A percentile compares a stretch with the other conserved stretches of the same genome.
phyloP scores from a whole-genome alignment of 2,888 invertebrate genomes.

The Ectropis crepuscularia region DNA sequence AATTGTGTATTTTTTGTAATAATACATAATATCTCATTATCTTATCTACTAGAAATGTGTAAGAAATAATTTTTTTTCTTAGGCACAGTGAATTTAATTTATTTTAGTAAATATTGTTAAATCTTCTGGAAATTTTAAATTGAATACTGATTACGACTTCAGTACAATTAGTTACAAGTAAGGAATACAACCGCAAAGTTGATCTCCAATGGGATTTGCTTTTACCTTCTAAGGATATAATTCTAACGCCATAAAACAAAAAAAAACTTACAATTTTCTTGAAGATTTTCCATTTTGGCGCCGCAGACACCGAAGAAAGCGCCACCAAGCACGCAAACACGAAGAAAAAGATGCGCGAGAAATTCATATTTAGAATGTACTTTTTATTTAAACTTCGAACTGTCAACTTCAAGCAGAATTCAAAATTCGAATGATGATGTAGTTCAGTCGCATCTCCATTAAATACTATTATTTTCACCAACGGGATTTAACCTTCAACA shows the following conservation, averaged over 20 bases:
- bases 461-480: constrained; percentile 17
- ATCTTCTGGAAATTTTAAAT: too few species aligned
- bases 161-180: too few species aligned
- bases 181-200: too few species aligned
- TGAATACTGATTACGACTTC: too few species aligned
- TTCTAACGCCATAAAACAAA: background rate
- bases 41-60: too few species aligned
- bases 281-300: constrained; percentile 62
- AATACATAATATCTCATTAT: too few species aligned
- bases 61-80: too few species aligned
- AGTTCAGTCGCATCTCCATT: constrained; percentile 6
- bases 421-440: constrained; percentile 31
- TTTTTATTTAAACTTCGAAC: constrained; percentile 17
- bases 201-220: too few species aligned
- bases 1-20: too few species aligned
- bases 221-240: background rate
- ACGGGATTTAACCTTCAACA: background rate
- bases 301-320: constrained; percentile 53
- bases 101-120: too few species aligned
- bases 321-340: constrained; percentile 58
- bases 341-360: constrained; percentile 56
- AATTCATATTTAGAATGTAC: constrained; percentile 52
- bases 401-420: constrained; percentile 18
- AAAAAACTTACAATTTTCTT: constrained; percentile 64
- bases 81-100: too few species aligned